Evolutionary conservation across 2,113 vertebrate genomes (phyloP).

Genomic region (Nyctibius bracteatus): DNA sequence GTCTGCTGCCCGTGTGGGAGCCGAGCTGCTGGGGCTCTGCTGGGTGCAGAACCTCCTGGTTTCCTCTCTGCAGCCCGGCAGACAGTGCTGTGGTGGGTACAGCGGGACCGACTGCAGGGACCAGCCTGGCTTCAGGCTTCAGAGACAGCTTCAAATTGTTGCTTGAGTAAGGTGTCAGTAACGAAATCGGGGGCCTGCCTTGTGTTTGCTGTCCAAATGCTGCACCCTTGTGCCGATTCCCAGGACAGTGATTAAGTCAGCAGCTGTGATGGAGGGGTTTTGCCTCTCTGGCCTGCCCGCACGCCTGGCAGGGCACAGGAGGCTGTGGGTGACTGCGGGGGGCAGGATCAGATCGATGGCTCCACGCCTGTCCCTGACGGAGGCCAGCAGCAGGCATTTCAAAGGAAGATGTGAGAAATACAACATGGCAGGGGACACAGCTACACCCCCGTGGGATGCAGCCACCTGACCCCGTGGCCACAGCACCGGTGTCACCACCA

Average conservation of each 20-base stretch:
- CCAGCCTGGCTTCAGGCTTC: not conserved
- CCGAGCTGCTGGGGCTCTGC: not conserved
- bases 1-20: accelerated
- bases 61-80: not conserved
- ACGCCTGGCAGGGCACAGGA: not conserved
- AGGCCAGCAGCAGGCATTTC: not conserved
- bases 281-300: not conserved
- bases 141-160: not conserved
- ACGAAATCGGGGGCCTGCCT: not conserved
- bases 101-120: not conserved
- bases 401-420: not conserved
- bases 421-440: accelerated
- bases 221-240: not conserved
- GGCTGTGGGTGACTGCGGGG: not conserved
- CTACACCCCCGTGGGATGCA: not conserved
- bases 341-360: not conserved
- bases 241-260: not conserved
- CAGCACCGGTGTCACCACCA: not conserved
- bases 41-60: not conserved
- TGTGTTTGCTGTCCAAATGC: not conserved
- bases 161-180: not conserved
- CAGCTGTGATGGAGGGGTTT: not conserved
- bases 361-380: not conserved
- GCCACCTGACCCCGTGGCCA: not conserved
- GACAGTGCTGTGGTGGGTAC: not conserved